These are phyloP conservation scores for Colletes gigas DNA, from an alignment of 1,140 invertebrate species.

Conservation along the genomic window DNA sequence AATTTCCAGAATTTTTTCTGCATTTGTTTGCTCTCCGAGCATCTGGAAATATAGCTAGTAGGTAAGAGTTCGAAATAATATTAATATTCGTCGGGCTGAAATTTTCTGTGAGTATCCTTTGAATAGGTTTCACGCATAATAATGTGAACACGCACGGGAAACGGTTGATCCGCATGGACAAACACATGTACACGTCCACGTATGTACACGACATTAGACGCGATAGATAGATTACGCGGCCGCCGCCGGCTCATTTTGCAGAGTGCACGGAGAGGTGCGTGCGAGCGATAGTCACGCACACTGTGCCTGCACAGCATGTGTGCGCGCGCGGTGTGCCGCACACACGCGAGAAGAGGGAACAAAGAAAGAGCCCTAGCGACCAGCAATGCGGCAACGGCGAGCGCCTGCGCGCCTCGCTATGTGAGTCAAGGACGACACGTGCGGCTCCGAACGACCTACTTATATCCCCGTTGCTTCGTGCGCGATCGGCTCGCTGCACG, in stretches of 20 bases:
- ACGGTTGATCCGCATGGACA: background rate
- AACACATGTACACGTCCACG: conserved; percentile 33
- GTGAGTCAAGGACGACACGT: conserved; percentile 82
- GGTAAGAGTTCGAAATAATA: too few relatives aligned
- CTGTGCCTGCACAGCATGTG: background rate
- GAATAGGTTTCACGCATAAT: background rate
- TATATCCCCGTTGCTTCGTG: conserved; percentile 74
- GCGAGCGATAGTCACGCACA: conserved; percentile 8
- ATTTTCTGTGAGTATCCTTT: too few relatives aligned
- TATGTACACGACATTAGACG: conserved; percentile 17
- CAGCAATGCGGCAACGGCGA: conserved; percentile 76
- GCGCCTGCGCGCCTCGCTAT: conserved; percentile 78
- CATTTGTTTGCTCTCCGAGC: too few relatives aligned
- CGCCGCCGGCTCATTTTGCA: conserved; percentile 24
- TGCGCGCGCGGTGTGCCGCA: too few relatives aligned
- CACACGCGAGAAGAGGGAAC: conserved; percentile 60
- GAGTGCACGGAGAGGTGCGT: conserved; percentile 8
- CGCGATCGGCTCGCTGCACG: conserved; percentile 69
- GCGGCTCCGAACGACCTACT: conserved; percentile 80
- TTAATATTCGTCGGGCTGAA: too few relatives aligned
- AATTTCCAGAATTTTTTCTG: background rate
- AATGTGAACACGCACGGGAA: background rate
- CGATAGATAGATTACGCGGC: conserved; percentile 19
- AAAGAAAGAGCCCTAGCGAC: conserved; percentile 76
- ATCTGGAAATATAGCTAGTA: too few relatives aligned